These are phyloP conservation scores for Oophaga sylvatica DNA, from an alignment of 2,797 vertebrate species.

Conservation along the genomic window DNA sequence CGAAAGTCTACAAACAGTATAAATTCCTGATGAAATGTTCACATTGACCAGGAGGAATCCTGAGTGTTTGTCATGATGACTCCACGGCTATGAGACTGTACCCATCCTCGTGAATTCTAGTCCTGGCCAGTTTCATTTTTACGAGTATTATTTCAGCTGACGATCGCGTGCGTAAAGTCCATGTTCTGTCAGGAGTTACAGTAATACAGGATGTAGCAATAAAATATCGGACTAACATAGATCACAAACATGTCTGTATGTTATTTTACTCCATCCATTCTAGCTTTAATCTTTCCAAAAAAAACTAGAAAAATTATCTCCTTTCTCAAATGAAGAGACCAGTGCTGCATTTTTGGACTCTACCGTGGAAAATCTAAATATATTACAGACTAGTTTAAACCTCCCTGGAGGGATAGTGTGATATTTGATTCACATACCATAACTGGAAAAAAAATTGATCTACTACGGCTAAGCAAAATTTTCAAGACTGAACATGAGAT, in stretches of 20 bases:
- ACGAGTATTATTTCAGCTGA: neutral
- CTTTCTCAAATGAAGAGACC: neutral
- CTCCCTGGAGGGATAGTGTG: neutral
- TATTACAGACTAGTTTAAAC: neutral
- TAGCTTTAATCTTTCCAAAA: no score
- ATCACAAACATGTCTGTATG: neutral
- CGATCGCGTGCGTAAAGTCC: neutral
- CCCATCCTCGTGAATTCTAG: neutral
- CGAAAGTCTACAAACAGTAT: neutral
- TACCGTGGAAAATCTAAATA: neutral
- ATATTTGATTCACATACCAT: neutral
- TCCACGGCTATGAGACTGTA: neutral
- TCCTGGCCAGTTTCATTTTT: slow-evolving; percentile 7
- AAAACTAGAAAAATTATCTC: neutral
- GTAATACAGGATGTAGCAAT: neutral
- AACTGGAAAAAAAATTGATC: no score
- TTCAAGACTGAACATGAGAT: no score
- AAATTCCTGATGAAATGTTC: neutral
- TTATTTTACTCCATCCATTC: neutral
- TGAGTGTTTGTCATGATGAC: neutral
- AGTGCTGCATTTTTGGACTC: neutral
- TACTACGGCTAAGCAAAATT: no score
- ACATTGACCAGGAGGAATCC: neutral
- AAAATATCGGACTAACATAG: neutral
- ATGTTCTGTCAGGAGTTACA: neutral